phyloP scores from a whole-genome alignment of 2,797 vertebrate species.

The Tragopan temminckii region DNA sequence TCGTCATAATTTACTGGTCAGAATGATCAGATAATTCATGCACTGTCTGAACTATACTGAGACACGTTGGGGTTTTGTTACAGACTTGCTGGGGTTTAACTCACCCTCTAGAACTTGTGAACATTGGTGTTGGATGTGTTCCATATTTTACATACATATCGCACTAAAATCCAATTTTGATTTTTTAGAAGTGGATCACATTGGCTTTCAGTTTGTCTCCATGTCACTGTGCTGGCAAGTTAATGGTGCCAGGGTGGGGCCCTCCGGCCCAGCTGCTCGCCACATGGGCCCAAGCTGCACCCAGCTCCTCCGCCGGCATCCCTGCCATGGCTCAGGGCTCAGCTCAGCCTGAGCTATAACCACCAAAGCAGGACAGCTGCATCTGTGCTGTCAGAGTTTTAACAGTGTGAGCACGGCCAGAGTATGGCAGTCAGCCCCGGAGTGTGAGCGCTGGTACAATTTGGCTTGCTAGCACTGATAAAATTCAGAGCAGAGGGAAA shows the following conservation, averaged over 20 bases:
- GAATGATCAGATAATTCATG: background rate
- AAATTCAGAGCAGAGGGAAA: background rate
- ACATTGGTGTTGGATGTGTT: background rate
- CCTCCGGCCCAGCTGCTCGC: background rate
- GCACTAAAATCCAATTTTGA: background rate
- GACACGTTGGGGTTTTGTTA: background rate
- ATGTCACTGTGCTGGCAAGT: background rate
- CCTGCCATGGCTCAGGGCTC: background rate
- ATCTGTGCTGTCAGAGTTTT: background rate
- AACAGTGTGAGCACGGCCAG: background rate
- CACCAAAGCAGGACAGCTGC: background rate
- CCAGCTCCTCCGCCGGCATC: background rate
- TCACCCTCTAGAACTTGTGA: background rate
- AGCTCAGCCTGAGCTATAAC: background rate
- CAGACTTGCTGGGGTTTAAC: background rate
- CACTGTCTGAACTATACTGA: background rate
- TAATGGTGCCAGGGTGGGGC: background rate
- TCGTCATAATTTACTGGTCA: background rate
- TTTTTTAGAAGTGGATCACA: background rate
- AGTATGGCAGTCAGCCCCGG: background rate
- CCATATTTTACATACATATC: rapidly evolving
- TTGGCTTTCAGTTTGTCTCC: background rate
- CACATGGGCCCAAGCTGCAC: background rate
- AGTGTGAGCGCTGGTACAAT: background rate
- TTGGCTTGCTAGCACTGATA: background rate